Evolutionary conservation across 2,888 invertebrate genomes (phyloP), one percentile per base, ranked within the genome.

Genomic region (Asteroscopus sphinx): DNA sequence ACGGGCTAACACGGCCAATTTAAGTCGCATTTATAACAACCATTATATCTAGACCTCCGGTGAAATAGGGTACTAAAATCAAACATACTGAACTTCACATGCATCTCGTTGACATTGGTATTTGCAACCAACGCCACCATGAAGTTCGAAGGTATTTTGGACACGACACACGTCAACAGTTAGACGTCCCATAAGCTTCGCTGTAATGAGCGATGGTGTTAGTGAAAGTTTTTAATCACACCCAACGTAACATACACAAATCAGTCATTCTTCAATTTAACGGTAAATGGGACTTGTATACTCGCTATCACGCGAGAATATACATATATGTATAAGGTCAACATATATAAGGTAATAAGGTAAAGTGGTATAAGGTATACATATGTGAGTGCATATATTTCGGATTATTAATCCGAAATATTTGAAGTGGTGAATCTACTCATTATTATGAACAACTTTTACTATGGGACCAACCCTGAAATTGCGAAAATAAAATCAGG

Each of bases 141-240:
- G 13, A 37, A 7, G 16, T 46, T 32, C 26, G 53, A 56, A 15
- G 30, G 36, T 58, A 30, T 48, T 47, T 12, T 45, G 44, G 51
- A 42, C 17, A 17, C 16, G 1, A 1, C n/a, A 6, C 1, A 57
- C 11, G n/a, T 57, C 46, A 47, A 71, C 68, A 46, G 68, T 67
- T 63, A 63, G 17, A 33, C 42, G 63, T 52, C 36, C 47, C 67
- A 48, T 67, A 71, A 64, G 55, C 47, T 69, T 25, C 17, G 13
- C 21, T 15, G 28, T 58, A 60, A 68, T 58, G 53, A 52, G 35
- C 28, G 16, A 58, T 58, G 47, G 53, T 21, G 40, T 48, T 51
- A 68, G 77, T 62, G 73, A 73, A 73, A 73, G 73, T 73, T 62
- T 61, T 55, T 73, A 68, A 73, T 73, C 51, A 68, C 61, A 11